phyloP scores from a whole-genome alignment of 2,888 invertebrate genomes.

The Hirtodrosophila cameraria region DNA sequence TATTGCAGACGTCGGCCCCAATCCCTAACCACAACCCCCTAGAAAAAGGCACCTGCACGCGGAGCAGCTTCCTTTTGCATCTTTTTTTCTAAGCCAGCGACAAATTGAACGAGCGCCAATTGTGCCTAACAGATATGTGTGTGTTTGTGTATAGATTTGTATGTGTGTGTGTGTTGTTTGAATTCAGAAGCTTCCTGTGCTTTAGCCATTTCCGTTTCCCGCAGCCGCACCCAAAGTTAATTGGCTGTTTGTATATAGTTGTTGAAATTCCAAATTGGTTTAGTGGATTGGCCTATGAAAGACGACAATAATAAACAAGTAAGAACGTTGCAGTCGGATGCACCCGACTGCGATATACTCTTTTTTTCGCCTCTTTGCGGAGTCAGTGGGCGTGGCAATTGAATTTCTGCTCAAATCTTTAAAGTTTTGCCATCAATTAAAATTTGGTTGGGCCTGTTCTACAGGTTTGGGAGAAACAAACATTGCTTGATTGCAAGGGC shows the following conservation, averaged over 20 bases:
- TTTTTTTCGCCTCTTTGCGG: no score
- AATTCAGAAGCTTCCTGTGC: constrained; percentile 46
- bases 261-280: constrained; percentile 55
- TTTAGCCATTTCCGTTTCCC: constrained; percentile 49
- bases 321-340: no score
- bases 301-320: constrained; percentile 16
- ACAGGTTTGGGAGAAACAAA: no score
- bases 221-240: constrained; percentile 61
- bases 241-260: constrained; percentile 72
- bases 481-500: no score
- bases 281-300: constrained; percentile 59
- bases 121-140: constrained; percentile 30
- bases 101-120: constrained; percentile 56
- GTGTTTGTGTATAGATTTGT: constrained; percentile 4
- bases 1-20: no score
- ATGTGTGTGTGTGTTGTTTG: constrained; percentile 34
- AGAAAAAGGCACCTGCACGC: constrained; percentile 36
- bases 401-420: no score
- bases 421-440: no score
- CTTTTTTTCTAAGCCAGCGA: constrained; percentile 21
- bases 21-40: background rate
- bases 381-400: no score
- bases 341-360: no score
- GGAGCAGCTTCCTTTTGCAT: constrained; percentile 16
- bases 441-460: no score